These are phyloP conservation scores for Asbolus verrucosus DNA, from an alignment of 1,140 invertebrate genomes.

Conservation along the genomic window DNA sequence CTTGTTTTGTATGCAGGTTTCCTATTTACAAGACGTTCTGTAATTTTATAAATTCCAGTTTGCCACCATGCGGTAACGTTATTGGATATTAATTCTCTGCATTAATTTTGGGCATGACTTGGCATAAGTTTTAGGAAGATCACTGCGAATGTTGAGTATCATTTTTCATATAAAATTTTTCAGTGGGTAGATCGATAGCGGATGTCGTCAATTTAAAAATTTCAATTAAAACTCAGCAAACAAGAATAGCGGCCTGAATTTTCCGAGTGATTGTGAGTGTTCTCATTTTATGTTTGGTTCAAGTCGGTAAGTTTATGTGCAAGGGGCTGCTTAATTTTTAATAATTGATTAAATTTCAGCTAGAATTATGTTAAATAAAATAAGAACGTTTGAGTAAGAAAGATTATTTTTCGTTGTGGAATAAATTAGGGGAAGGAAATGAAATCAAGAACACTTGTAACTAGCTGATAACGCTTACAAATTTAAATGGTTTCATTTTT, in stretches of 20 bases:
- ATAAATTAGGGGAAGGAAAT: conserved; percentile 16
- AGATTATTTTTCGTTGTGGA: not conserved
- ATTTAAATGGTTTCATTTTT: conserved; percentile 22
- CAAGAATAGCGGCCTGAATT: too few species aligned
- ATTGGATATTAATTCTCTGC: conserved; percentile 26
- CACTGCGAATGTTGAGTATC: conserved; percentile 8
- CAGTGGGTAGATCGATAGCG: not conserved
- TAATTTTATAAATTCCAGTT: too few species aligned
- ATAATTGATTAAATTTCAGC: too few species aligned
- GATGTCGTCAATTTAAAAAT: conserved; percentile 25
- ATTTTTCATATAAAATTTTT: conserved; percentile 32
- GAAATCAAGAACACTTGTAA: conserved; percentile 28
- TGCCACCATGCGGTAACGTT: conserved; percentile 2
- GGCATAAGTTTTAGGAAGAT: conserved; percentile 23
- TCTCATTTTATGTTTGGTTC: too few species aligned
- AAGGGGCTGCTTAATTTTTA: too few species aligned
- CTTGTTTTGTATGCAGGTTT: too few species aligned
- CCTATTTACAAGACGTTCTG: conserved; percentile 1
- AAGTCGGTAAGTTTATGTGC: conserved; percentile 4
- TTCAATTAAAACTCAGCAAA: conserved; percentile 7
- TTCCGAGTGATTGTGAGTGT: too few species aligned
- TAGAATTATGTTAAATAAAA: conserved; percentile 14
- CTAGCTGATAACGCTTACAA: conserved; percentile 14
- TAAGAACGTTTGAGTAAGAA: conserved; percentile 1
- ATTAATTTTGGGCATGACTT: conserved; percentile 30